Base-by-base conservation (phyloP, 2,797 vertebrate species). In the Arnoldichthys spilopterus region DNA sequence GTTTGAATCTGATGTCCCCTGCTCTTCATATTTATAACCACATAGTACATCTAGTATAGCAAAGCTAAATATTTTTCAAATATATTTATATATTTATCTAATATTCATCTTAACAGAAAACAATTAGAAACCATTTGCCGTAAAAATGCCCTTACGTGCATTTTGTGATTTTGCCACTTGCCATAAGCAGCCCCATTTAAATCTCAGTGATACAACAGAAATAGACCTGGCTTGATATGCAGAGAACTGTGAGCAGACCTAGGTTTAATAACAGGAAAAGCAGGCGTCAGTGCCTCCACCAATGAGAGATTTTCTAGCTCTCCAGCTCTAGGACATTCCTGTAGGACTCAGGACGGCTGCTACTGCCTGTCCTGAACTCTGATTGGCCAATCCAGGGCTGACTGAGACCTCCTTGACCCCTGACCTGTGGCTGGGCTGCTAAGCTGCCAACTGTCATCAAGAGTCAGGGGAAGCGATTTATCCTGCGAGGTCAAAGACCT, bases 371-470 rank as follows among this genome's bases (percentile, higher is more conserved):
- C 74, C 73, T 32, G 58, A 7, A 26, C 30, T 68, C 66, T 80
- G 79, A 83, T 85, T 87, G 76, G 78, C 47, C 8, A 7, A 13
- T 37, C 64, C 43, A 26, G 32, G 40, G 24, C 71, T 74, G 47
- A 51, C 63, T 79, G 71, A 11, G 69, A 69, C 64, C 64, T 62
- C 47, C 47, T 62, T 18, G 18, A 87, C 81, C 88, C 76, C 26
- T 85, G 79, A 85, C 80, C 85, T 71, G 82, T 75, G 47, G 20
- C 73, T 59, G 58, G 78, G 80, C 79, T 30, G 83, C 77, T 86
- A 87, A 87, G 80, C 82, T 88, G 83, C 74, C 87, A 87, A 87
- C 87, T 88, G 86, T 90, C 85, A 6, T 81, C 87, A 82, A 63
- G 82, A 86, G 84, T 81, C 85, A 86, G 74, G 85, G 82, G 84